Conservation (phyloP, 2,888 invertebrate species). For the Perdita meconis region DNA sequence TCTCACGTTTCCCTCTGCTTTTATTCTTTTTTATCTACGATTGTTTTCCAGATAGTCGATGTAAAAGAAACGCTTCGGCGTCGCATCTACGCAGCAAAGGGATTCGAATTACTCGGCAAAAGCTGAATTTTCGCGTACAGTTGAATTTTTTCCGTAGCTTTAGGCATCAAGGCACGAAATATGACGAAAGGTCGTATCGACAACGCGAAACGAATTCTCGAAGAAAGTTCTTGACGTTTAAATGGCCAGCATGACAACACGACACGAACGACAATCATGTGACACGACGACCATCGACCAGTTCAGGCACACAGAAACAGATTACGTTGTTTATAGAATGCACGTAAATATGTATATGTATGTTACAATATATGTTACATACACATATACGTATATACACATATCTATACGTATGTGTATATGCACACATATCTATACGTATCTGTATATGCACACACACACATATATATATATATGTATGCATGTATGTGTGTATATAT, state of each 20-base stretch:
- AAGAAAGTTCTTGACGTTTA: slow-evolving; percentile 49
- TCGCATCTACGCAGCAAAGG: not conserved
- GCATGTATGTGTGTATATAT: slow-evolving; percentile 45
- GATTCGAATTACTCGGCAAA: slow-evolving; percentile 32
- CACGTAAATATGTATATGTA: slow-evolving; percentile 54
- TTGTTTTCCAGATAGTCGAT: not conserved
- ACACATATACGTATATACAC: slow-evolving; percentile 1
- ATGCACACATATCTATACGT: slow-evolving; percentile 26
- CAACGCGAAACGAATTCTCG: slow-evolving; percentile 8
- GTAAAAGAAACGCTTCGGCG: too few relatives aligned
- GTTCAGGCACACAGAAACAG: slow-evolving; percentile 84
- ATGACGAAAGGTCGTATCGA: slow-evolving; percentile 14
- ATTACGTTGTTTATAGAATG: slow-evolving; percentile 77
- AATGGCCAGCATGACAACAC: slow-evolving; percentile 85
- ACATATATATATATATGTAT: slow-evolving; percentile 46
- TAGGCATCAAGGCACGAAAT: slow-evolving; percentile 36
- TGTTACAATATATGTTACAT: too few relatives aligned
- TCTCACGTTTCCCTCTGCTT: not conserved
- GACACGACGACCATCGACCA: slow-evolving; percentile 84
- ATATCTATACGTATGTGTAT: slow-evolving; percentile 34
- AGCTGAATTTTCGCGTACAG: slow-evolving; percentile 12
- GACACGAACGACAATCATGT: slow-evolving; percentile 84
- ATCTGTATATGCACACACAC: slow-evolving; percentile 69
- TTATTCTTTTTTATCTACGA: not conserved
- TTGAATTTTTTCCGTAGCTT: slow-evolving; percentile 26